Evolutionary conservation across 2,113 vertebrate genomes (phyloP), one percentile per base, ranked within the genome.

Genomic region (Ptyas mucosa): DNA sequence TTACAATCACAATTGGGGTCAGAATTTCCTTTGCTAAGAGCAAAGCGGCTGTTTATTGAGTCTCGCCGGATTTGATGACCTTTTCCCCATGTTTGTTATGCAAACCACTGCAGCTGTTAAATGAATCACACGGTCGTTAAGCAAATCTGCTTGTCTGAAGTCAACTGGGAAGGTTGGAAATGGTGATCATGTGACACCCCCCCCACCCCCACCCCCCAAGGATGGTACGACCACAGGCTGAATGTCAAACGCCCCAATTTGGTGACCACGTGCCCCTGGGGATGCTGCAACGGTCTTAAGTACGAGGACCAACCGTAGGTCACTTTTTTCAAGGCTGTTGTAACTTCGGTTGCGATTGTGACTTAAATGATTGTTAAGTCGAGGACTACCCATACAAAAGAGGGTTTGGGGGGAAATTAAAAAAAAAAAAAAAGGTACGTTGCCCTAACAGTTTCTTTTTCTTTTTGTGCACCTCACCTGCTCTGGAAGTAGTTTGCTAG

Each of bases 401-500:
- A 96, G 94, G 95, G 94, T 97, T 96, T 87, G 96, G 94, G 88
- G 34, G 58, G 55, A 61, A 61, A 58, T 49, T 49, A 8, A 49
- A 49, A 49, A 95, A 2, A 26, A 58, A 9, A 57, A 57, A 23
- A 24, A 92, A 93, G 95, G 34, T 29, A 95, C 93, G 96, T 97
- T 98, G 97, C 97, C 97, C 97, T 97, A 97, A 93, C 95, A 96
- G 58, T 95, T 97, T 96, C 18, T 97, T 97, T 97, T 97, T 94
- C 96, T 95, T 97, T 96, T 85, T 15, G 81, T 98, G 98, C 98
- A 98, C 98, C 99, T 99, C 99, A 99, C 99, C 99, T 99, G 99
- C 99, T 99, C 99, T 99, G 99, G 99, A 99, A 99, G 99, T 99
- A 99, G 99, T 99, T 99, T 99, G 99, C 99, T 99, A 99, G 99